These are phyloP conservation scores for Nilaparvata lugens DNA, from an alignment of 1,140 invertebrate genomes.

Conservation along the genomic window DNA sequence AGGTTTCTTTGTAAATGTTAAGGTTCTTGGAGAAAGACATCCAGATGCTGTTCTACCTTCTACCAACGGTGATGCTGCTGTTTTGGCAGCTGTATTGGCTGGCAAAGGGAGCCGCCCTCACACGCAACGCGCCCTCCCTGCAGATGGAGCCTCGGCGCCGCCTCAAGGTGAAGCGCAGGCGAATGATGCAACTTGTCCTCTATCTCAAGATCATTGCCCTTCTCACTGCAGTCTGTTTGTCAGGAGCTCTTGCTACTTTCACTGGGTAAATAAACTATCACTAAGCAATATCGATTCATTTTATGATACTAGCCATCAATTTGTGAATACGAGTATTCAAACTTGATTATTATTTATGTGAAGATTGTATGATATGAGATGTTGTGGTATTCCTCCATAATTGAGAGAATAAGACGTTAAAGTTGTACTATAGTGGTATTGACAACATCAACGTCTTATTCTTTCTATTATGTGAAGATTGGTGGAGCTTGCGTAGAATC, in stretches of 20 bases:
- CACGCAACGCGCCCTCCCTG: slow-evolving; percentile 40
- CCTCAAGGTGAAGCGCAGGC: slow-evolving; percentile 47
- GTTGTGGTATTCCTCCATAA: no score
- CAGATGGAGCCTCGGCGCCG: slow-evolving; percentile 45
- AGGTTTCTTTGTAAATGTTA: no score
- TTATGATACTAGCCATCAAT: no score
- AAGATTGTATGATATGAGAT: no score
- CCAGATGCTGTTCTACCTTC: slow-evolving; percentile 38
- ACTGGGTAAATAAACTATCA: slow-evolving; percentile 23
- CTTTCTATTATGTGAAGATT: no score
- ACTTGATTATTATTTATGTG: no score
- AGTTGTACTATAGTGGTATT: no score
- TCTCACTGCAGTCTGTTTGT: slow-evolving; percentile 27
- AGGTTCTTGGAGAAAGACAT: slow-evolving; percentile 40
- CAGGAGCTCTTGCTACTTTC: slow-evolving; percentile 16
- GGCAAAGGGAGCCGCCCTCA: slow-evolving; percentile 37
- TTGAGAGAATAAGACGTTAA: no score
- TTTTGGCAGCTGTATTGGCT: slow-evolving; percentile 36
- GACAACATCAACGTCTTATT: no score
- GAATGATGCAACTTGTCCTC: slow-evolving; percentile 46
- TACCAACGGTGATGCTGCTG: slow-evolving; percentile 36
- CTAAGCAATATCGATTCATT: no score
- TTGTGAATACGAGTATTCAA: no score
- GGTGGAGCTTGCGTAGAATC: no score
- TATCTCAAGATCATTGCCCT: slow-evolving; percentile 42